Evolutionary conservation across 1,140 invertebrate species (phyloP), one percentile per base, ranked within the genome.

Genomic region (Drosophila cardini): DNA sequence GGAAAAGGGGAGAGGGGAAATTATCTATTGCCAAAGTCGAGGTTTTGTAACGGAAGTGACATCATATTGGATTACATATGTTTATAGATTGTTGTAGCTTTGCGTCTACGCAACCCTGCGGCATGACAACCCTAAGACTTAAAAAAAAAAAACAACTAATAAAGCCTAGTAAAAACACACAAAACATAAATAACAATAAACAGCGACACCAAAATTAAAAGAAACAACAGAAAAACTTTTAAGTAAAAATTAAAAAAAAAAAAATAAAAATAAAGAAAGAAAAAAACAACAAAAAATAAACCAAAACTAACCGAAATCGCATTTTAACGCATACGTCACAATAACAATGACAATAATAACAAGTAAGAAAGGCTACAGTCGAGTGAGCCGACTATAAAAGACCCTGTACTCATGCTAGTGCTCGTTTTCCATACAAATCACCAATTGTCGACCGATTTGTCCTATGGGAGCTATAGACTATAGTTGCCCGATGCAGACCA

Each of bases 101-200:
- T 26, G 21, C 4, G 21, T 26, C 32, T 7, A 38, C 15, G 15
- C 30, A 32, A 15, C 16, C 34, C 52, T 55, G 30, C n/a, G 6
- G 46, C 13, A 18, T 50, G 36, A 21, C 55, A 64, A 38, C 45
- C 57, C 71, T 58, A 53, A 50, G 21, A 26, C 21, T 3, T 26
- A 2, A 26, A 26, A 26, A 26, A 26, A 26, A 26, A 26, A 5
- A 26, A 26, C 4, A 26, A 26, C 21, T 26, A 32, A 15, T 21
- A 43, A 61, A 52, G 50, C 45, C 57, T 11, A 46, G 43, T 15
- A 71, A 18, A 34, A 48, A 13, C n/a, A 36, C 13, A 6, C 32
- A 64, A 64, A 57, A 53, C 46, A 58, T 67, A 72, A 72, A 67
- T 52, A 65, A 72, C 52, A 71, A 64, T 64, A 56, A 71, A 64